These are phyloP conservation scores for Drosophila chauvacae DNA, from an alignment of 1,140 invertebrate genomes.

Conservation along the genomic window DNA sequence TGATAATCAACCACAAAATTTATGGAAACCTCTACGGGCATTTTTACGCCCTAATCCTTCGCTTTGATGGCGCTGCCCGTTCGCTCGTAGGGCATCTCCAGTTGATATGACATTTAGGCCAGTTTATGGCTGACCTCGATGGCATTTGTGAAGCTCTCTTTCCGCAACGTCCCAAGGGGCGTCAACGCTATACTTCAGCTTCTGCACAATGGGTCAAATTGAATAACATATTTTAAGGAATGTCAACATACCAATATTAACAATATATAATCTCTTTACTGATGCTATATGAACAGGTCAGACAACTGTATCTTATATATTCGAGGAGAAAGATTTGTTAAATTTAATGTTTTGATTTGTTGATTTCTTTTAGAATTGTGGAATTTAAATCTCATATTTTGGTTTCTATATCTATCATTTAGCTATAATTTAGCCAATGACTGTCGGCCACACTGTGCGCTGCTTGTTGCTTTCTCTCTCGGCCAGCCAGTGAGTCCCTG, in stretches of 20 bases:
- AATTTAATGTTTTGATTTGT: not conserved
- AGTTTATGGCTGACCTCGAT: slow-evolving; percentile 73
- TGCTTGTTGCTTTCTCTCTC: slow-evolving; percentile 22
- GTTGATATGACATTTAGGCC: slow-evolving; percentile 71
- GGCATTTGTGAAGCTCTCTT: slow-evolving; percentile 36
- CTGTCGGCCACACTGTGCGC: not conserved
- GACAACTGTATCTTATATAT: not conserved
- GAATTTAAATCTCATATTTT: not conserved
- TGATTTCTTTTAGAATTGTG: not conserved
- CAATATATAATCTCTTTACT: not conserved
- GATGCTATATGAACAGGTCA: not conserved
- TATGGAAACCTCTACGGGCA: slow-evolving; percentile 15
- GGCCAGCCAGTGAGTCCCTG: slow-evolving; percentile 9
- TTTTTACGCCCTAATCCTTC: slow-evolving; percentile 52
- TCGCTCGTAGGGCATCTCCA: slow-evolving; percentile 30
- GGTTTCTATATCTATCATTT: not conserved
- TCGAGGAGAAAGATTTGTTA: not conserved
- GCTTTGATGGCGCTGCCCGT: slow-evolving; percentile 39
- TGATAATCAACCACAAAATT: slow-evolving; percentile 30
- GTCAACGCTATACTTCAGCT: slow-evolving; percentile 64
- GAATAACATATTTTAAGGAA: not conserved
- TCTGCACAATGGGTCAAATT: not conserved
- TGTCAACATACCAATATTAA: not conserved
- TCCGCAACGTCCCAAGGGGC: slow-evolving; percentile 46
- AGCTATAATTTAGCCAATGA: not conserved